These are phyloP conservation scores for Ostrea denselamellosa DNA, from an alignment of 1,140 invertebrate species.

Conservation along the genomic window DNA sequence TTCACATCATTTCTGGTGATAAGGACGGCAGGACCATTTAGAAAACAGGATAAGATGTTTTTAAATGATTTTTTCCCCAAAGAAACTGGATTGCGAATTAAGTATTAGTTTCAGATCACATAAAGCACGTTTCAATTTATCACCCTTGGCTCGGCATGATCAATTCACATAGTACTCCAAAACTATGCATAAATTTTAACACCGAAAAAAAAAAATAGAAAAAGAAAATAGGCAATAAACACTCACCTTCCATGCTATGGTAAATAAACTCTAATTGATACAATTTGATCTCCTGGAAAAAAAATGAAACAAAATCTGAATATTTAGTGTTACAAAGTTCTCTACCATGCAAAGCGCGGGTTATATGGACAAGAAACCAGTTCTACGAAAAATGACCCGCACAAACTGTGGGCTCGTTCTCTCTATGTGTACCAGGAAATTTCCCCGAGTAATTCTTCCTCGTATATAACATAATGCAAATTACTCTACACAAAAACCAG, in stretches of 20 bases:
- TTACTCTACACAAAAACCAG: neutral
- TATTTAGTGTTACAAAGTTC: neutral
- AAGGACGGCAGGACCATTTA: neutral
- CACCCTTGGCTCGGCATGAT: neutral
- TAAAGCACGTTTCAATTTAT: neutral
- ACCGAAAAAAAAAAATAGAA: neutral
- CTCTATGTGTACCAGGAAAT: neutral
- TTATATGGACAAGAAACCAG: neutral
- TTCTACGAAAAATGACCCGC: neutral
- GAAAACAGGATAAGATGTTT: neutral
- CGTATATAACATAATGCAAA: neutral
- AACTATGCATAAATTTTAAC: neutral
- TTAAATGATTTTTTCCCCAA: neutral
- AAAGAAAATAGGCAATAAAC: neutral
- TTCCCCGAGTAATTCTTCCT: constrained; percentile 13
- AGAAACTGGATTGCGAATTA: no score
- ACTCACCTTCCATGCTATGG: constrained; percentile 15
- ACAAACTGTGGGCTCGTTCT: neutral
- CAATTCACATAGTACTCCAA: neutral
- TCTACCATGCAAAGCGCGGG: neutral
- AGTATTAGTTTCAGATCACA: neutral
- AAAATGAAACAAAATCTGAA: neutral
- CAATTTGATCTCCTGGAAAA: neutral
- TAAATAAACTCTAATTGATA: neutral
- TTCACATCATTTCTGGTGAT: constrained; percentile 5